Evolutionary conservation across 2,888 invertebrate species (phyloP).

Genomic region (Limulus polyphemus): DNA sequence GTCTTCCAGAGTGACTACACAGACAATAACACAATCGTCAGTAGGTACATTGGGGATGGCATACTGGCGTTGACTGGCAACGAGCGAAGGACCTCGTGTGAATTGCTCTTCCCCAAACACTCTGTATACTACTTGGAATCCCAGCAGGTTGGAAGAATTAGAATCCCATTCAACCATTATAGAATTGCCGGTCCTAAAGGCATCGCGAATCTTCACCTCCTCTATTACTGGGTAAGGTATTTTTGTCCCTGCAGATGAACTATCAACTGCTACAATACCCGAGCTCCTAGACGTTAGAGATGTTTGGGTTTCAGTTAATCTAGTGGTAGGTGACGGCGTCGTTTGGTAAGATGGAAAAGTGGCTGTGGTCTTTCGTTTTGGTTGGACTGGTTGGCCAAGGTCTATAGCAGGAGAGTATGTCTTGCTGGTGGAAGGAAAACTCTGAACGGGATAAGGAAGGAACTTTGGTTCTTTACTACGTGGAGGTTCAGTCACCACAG

Average conservation of each 20-base stretch:
- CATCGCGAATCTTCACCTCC: slow-evolving; percentile 13
- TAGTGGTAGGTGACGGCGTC: slow-evolving; percentile 2
- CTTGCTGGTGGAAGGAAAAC: not conserved
- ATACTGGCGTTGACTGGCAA: slow-evolving; percentile 78
- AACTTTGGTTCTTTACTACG: slow-evolving; percentile 13
- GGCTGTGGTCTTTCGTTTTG: not conserved
- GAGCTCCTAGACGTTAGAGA: not conserved
- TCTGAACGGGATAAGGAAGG: slow-evolving; percentile 5
- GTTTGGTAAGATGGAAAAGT: not conserved
- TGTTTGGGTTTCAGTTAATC: slow-evolving; percentile 1
- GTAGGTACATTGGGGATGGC: slow-evolving; percentile 84
- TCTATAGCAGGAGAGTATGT: not conserved
- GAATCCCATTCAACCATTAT: slow-evolving; percentile 79
- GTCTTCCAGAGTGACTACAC: slow-evolving; percentile 80
- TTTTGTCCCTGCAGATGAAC: not conserved
- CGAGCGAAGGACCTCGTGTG: slow-evolving; percentile 76
- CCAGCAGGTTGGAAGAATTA: slow-evolving; percentile 54
- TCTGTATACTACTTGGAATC: slow-evolving; percentile 75
- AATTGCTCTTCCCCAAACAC: slow-evolving; percentile 79
- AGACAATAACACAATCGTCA: slow-evolving; percentile 83
- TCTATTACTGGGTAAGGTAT: too few relatives aligned
- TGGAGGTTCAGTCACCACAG: not conserved
- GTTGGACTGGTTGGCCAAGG: not conserved
- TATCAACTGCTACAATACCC: too few relatives aligned
- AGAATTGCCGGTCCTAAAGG: slow-evolving; percentile 49